Conservation (phyloP, 2,888 invertebrate genomes). For the Cephus nigrinus region DNA sequence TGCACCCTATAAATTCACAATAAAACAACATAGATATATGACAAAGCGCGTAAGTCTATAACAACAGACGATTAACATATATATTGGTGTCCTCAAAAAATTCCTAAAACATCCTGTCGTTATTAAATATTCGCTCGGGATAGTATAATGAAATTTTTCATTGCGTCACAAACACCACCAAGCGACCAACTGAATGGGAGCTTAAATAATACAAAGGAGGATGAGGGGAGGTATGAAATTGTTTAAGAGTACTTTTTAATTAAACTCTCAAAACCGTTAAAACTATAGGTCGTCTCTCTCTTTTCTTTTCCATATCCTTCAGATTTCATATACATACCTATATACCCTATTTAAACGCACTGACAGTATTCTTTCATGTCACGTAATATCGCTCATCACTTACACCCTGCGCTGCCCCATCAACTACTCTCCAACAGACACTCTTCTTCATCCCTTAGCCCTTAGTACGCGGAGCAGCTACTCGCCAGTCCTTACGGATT, state of each 20-base stretch:
- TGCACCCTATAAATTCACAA: neutral
- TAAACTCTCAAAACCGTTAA: neutral
- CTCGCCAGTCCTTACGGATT: neutral
- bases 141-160: neutral
- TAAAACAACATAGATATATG: neutral
- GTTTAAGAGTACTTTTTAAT: neutral
- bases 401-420: neutral
- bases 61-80: neutral
- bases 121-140: neutral
- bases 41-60: neutral
- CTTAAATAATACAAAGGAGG: neutral
- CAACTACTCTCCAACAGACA: slow-evolving; percentile 14
- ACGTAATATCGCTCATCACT: slow-evolving; percentile 26
- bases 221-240: neutral
- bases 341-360: neutral
- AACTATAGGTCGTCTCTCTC: neutral
- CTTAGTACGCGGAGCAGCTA: neutral
- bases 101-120: neutral
- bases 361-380: slow-evolving; percentile 15
- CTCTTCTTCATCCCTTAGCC: slow-evolving; percentile 5
- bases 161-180: neutral
- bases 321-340: neutral
- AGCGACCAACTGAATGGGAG: neutral
- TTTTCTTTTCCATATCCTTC: neutral
- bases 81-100: neutral